phyloP scores from a whole-genome alignment of 2,888 invertebrate species.

The Pomacea canaliculata region DNA sequence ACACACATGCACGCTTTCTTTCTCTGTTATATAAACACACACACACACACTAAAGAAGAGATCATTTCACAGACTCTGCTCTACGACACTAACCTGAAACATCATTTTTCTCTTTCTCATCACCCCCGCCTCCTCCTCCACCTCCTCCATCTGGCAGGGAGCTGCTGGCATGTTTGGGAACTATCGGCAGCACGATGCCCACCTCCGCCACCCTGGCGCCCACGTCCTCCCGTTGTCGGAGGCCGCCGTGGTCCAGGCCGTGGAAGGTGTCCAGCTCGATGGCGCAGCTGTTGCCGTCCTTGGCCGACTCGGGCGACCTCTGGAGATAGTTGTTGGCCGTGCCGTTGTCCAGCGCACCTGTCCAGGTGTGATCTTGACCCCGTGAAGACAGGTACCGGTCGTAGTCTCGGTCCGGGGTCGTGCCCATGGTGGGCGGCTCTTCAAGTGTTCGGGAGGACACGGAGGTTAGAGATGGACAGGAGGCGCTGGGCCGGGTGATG shows the following conservation, averaged over 20 bases:
- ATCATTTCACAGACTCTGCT: too few species aligned
- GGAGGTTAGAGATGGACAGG: too few species aligned
- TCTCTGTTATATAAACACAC: neutral
- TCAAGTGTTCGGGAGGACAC: too few species aligned
- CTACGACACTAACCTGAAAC: neutral
- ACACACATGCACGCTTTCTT: neutral
- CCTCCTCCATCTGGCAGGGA: slow-evolving; percentile 11
- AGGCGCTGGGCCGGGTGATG: too few species aligned
- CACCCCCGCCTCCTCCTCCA: slow-evolving; percentile 8
- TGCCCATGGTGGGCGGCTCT: neutral
- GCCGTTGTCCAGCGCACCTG: neutral
- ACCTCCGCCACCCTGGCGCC: slow-evolving; percentile 22
- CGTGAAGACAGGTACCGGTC: neutral
- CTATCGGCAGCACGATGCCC: slow-evolving; percentile 26
- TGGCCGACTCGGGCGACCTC: neutral
- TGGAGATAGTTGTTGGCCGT: neutral
- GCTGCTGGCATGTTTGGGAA: neutral
- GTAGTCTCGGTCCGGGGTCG: neutral
- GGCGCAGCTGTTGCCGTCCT: slow-evolving; percentile 1
- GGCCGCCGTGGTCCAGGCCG: neutral
- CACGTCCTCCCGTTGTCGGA: slow-evolving; percentile 7
- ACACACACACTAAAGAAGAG: neutral
- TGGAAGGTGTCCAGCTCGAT: slow-evolving; percentile 21
- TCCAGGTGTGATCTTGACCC: neutral
- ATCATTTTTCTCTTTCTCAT: slow-evolving; percentile 15